Percentiles rank a stretch among this genome's conserved stretches.
phyloP scores from a whole-genome alignment of 2,797 vertebrate species.

The Protosalanx chinensis region DNA sequence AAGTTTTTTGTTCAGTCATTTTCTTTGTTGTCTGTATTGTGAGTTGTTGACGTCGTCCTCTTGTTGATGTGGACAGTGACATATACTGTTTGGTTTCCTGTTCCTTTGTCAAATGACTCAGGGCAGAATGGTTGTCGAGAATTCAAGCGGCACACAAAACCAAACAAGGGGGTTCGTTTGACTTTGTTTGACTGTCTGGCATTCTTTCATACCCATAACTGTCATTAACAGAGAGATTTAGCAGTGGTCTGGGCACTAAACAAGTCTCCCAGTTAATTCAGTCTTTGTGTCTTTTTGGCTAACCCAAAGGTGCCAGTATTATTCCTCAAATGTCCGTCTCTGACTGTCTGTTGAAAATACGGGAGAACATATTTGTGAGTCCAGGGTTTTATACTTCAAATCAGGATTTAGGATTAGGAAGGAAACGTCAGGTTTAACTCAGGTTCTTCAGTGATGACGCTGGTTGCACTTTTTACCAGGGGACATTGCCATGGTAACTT shows the following conservation, averaged over 20 bases:
- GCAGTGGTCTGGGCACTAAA: conserved; percentile 47
- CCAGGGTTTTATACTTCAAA: neutral
- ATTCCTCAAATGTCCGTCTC: conserved; percentile 28
- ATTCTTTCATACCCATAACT: conserved; percentile 49
- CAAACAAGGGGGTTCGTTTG: too few species aligned
- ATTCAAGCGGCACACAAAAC: conserved; percentile 1
- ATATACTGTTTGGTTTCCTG: conserved; percentile 26
- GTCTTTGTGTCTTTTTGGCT: neutral
- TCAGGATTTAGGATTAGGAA: too few species aligned
- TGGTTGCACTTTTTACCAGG: too few species aligned
- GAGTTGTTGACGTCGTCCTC: conserved; percentile 35
- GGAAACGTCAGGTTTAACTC: too few species aligned
- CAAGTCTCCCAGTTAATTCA: conserved; percentile 11
- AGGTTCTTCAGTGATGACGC: too few species aligned
- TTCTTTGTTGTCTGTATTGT: conserved; percentile 35
- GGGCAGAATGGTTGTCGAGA: conserved; percentile 40
- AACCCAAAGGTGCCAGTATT: conserved; percentile 17
- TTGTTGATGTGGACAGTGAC: conserved; percentile 46
- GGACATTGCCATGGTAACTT: neutral
- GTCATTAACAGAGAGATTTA: conserved; percentile 57
- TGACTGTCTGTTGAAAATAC: conserved; percentile 24
- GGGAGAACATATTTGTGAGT: neutral
- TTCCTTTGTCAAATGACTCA: conserved; percentile 42
- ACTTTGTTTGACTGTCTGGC: conserved; percentile 15
- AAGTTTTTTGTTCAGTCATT: conserved; percentile 22